These are phyloP conservation scores for Anas platyrhynchos DNA, from an alignment of 2,113 vertebrate species.

Conservation along the genomic window DNA sequence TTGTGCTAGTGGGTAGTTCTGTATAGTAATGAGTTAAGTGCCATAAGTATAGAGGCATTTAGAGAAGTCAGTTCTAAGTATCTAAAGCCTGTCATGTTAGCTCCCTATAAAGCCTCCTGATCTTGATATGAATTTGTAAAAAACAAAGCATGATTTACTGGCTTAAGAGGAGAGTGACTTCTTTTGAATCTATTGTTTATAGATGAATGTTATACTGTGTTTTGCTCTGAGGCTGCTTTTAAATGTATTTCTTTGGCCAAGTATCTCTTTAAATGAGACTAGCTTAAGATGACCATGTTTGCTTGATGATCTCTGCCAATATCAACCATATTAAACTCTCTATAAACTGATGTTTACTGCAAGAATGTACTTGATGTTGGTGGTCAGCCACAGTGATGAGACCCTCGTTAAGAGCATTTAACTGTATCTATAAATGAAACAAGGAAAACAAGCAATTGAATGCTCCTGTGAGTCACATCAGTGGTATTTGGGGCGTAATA, in stretches of 20 bases:
- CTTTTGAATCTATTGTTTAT: background rate
- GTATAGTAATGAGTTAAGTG: background rate
- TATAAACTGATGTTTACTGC: background rate
- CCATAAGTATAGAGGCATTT: background rate
- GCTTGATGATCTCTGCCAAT: background rate
- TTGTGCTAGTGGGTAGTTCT: background rate
- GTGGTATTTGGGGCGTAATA: background rate
- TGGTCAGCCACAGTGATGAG: background rate
- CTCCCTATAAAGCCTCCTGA: background rate
- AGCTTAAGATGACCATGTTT: background rate
- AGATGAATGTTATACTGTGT: background rate
- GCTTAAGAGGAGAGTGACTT: background rate
- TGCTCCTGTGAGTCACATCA: conserved; percentile 6
- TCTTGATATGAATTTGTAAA: background rate
- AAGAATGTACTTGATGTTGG: background rate
- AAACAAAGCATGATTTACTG: background rate
- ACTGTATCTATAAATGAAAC: background rate
- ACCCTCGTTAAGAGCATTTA: background rate
- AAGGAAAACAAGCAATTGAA: background rate
- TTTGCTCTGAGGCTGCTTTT: background rate
- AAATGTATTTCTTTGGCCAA: background rate
- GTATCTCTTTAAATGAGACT: background rate
- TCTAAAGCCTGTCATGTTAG: background rate
- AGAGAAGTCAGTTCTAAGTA: background rate
- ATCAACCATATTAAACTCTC: background rate